Conservation (phyloP, 2,888 invertebrate species). For the Nephrocerus scutellatus region DNA sequence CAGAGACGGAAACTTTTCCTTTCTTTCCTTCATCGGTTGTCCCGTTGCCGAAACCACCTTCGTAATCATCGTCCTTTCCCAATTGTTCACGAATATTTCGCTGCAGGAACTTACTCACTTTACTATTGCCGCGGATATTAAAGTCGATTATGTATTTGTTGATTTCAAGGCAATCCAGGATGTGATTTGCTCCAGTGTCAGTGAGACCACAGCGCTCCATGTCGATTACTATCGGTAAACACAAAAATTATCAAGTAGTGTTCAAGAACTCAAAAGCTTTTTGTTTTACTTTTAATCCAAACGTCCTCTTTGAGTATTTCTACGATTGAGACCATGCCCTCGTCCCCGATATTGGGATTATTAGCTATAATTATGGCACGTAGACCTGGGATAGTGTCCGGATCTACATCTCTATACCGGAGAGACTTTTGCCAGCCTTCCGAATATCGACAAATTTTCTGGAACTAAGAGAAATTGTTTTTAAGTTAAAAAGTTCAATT, state of each 20-base stretch:
- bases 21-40: conserved; percentile 25
- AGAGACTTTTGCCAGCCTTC: conserved; percentile 77
- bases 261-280: neutral
- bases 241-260: neutral
- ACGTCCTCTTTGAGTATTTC: conserved; percentile 68
- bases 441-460: conserved; percentile 65
- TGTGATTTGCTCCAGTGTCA: conserved; percentile 53
- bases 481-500: neutral
- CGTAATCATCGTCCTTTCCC: conserved; percentile 39
- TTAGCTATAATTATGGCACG: conserved; percentile 62
- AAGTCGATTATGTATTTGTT: conserved; percentile 63
- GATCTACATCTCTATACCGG: conserved; percentile 66
- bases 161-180: conserved; percentile 55
- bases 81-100: conserved; percentile 50
- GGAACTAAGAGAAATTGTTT: conserved; percentile 48
- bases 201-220: conserved; percentile 68
- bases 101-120: conserved; percentile 49
- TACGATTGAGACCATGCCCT: conserved; percentile 55
- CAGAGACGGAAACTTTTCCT: conserved; percentile 31
- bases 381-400: conserved; percentile 66
- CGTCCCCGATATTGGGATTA: conserved; percentile 62
- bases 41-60: conserved; percentile 25
- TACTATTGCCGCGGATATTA: conserved; percentile 59
- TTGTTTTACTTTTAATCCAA: conserved; percentile 61
- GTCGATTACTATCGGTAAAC: conserved; percentile 54